Percentiles rank a stretch among this genome's conserved stretches.
Conservation (phyloP, 1,140 invertebrate genomes). For the Grapholita molesta region DNA sequence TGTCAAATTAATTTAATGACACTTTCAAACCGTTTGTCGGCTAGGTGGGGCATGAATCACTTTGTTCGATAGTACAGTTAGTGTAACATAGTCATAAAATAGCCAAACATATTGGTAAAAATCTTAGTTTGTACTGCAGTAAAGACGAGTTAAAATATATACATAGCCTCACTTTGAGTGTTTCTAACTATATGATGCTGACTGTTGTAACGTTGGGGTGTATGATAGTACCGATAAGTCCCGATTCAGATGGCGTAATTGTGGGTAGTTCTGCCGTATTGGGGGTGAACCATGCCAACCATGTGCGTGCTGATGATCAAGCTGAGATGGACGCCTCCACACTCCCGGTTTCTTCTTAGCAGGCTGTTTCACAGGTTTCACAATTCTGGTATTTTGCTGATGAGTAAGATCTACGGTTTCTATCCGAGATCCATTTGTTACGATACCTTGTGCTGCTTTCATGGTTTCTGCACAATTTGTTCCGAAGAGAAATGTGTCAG, state of each 20-base stretch:
- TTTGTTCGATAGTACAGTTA: too few species aligned
- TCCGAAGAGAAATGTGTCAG: background rate
- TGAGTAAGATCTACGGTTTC: background rate
- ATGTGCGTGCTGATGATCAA: background rate
- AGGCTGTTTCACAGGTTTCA: background rate
- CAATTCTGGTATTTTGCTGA: background rate
- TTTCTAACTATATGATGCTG: too few species aligned
- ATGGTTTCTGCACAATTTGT: too few species aligned
- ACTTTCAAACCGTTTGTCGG: too few species aligned
- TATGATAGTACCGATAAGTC: background rate
- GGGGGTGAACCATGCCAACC: background rate
- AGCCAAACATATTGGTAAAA: too few species aligned
- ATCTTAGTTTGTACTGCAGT: too few species aligned
- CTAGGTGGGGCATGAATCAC: too few species aligned
- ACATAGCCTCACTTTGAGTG: too few species aligned
- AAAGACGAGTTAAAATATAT: too few species aligned
- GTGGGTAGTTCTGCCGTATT: background rate
- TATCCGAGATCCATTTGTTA: background rate
- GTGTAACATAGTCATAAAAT: too few species aligned
- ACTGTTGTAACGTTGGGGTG: background rate
- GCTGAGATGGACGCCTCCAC: background rate
- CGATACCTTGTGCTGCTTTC: background rate
- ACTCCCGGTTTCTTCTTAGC: background rate
- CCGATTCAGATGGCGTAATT: too few species aligned
- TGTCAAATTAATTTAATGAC: too few species aligned